Base-by-base conservation (phyloP, 35 echinoderm and acorn worm genomes). In the Anneissia japonica region DNA sequence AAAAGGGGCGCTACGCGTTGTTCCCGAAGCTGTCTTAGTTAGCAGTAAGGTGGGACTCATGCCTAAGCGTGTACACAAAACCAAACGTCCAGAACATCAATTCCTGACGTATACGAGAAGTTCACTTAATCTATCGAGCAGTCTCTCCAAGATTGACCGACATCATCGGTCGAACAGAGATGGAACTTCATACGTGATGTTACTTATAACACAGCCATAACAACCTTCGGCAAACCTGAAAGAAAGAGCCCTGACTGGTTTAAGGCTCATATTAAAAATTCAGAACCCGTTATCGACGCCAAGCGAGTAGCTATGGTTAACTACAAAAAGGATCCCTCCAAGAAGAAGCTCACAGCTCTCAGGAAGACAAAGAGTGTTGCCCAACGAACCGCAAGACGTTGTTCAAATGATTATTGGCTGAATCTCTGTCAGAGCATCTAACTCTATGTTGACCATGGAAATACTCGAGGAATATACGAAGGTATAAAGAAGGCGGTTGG, bases 301-400 rank as follows among this genome's bases (percentile, higher is more conserved):
- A 87, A 87, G 84, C 84, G 84, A 35, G 73, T 37, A 19, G 84
- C 84, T 36, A 9, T 32, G 32, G 32, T 81, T 10, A 34, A 38
- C 12, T 77, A 35, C 73, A 86, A 36, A 43, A 28, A 32, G 4
- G 30, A 38, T 39, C 74, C 84, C 39, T 21, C 73, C 1, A 13
- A 31, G 73, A 77, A 74, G 37, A 40, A 23, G 39, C 84, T 43
- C 4, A 43, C 4, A 43, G 40, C 40, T 43, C 40, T 43, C 4
- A 43, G 40, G 40, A 43, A 43, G 14, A 14, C 40, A 6, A 43
- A 14, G 14, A 14, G 4, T 43, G 40, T 6, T 43, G 14, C 40
- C 40, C 40, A 43, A 43, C 14, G 40, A 6, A 43, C 40, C 4
- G 40, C 40, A 43, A 43, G 40, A 43, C 40, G 40, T 43, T 43